Conservation (phyloP, 2,797 vertebrate genomes). For the Tauraco hartlaubi region DNA sequence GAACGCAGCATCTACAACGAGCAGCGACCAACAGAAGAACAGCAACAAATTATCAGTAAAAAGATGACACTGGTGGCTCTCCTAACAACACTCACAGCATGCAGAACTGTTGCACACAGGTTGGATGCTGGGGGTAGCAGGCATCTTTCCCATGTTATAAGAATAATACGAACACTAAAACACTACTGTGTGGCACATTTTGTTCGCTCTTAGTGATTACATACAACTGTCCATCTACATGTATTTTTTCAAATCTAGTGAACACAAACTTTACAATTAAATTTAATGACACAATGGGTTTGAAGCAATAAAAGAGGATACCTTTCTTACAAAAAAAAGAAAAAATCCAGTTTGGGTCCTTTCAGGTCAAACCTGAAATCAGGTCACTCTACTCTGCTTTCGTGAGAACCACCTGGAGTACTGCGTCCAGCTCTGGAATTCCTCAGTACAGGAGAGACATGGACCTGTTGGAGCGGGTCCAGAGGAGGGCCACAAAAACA, state of each 20-base stretch:
- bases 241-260: neutral
- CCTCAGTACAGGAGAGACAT: no score
- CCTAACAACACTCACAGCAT: fast-evolving
- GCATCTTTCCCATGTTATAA: neutral
- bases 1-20: neutral
- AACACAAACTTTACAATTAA: neutral
- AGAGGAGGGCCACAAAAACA: no score
- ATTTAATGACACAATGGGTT: neutral
- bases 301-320: neutral
- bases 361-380: neutral
- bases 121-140: neutral
- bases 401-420: no score
- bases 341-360: neutral
- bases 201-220: neutral
- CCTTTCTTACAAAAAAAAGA: neutral
- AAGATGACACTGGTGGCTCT: neutral
- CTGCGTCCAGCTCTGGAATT: no score
- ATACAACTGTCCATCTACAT: neutral
- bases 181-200: neutral
- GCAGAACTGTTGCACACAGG: neutral
- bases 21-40: neutral
- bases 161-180: neutral
- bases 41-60: neutral
- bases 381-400: neutral
- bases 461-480: no score